Percentiles rank a stretch among this genome's conserved stretches.
Conservation (phyloP, 2,797 vertebrate genomes). For the Apodemus agrarius region DNA sequence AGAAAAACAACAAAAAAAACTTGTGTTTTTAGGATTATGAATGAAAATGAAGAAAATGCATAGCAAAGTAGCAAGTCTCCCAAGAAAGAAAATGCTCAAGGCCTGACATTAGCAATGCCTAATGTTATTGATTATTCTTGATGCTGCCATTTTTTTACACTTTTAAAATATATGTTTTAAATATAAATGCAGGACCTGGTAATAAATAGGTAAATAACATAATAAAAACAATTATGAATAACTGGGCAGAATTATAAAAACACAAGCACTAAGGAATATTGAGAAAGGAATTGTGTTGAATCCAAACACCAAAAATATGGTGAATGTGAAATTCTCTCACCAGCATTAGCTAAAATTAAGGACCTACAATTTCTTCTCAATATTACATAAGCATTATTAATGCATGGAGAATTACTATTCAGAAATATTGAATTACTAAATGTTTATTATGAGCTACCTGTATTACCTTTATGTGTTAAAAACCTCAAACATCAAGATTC, state of each 20-base stretch:
- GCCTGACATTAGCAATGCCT: background rate
- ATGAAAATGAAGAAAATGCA: slow-evolving; percentile 41
- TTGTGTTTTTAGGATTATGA: slow-evolving; percentile 32
- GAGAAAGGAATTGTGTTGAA: background rate
- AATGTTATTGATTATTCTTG: slow-evolving; percentile 5
- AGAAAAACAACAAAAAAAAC: background rate
- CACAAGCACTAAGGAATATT: slow-evolving; percentile 24
- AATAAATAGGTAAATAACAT: background rate
- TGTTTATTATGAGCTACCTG: background rate
- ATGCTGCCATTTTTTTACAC: background rate
- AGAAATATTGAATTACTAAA: slow-evolving; percentile 43
- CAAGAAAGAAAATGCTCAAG: background rate
- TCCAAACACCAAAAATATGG: background rate
- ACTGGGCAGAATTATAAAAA: background rate
- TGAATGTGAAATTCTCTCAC: background rate
- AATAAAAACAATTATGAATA: slow-evolving; percentile 6
- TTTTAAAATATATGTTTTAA: slow-evolving; percentile 25
- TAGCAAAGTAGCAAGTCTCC: slow-evolving; percentile 18
- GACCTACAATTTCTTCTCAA: background rate
- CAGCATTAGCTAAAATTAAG: background rate
- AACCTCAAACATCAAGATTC: background rate
- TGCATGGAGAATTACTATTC: background rate
- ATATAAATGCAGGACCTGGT: background rate
- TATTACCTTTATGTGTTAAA: background rate
- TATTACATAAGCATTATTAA: background rate